A percentile compares a stretch with the other conserved stretches of the same genome.
Conservation (phyloP, 2,113 vertebrate species). For the Propithecus coquereli region DNA sequence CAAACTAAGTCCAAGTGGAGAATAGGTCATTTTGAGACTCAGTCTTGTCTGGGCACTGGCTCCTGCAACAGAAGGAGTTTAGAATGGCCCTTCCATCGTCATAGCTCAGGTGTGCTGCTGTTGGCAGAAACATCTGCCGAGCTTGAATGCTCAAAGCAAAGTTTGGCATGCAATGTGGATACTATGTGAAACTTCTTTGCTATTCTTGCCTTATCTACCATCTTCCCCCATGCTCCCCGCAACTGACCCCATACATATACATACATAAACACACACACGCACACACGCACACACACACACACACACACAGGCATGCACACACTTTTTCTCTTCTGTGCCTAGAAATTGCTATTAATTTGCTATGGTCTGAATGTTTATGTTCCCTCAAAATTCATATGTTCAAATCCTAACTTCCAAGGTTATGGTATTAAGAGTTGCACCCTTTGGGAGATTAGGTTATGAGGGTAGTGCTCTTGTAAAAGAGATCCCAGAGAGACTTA, state of each 20-base stretch:
- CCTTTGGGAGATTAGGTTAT: background rate
- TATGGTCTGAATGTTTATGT: background rate
- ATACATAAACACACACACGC: background rate
- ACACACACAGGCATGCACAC: background rate
- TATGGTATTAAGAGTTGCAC: background rate
- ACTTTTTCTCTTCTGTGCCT: background rate
- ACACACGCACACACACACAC: background rate
- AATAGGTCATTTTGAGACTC: background rate
- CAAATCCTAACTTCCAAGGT: background rate
- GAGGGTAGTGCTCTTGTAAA: background rate
- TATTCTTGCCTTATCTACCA: background rate
- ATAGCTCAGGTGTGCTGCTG: background rate
- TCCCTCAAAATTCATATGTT: background rate
- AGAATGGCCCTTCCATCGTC: background rate
- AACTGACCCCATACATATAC: too few species aligned
- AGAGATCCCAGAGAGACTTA: background rate
- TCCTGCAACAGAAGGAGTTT: background rate
- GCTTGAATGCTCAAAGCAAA: too few species aligned
- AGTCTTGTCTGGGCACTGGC: background rate
- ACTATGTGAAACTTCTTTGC: background rate
- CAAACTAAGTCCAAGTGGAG: background rate
- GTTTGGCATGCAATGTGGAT: background rate
- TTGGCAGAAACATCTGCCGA: too few species aligned
- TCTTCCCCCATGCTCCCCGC: background rate
- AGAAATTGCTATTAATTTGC: background rate